Percentiles rank a stretch among this genome's conserved stretches.
These are phyloP conservation scores for Lepidurus arcticus DNA, from an alignment of 1,140 invertebrate species.

Conservation along the genomic window DNA sequence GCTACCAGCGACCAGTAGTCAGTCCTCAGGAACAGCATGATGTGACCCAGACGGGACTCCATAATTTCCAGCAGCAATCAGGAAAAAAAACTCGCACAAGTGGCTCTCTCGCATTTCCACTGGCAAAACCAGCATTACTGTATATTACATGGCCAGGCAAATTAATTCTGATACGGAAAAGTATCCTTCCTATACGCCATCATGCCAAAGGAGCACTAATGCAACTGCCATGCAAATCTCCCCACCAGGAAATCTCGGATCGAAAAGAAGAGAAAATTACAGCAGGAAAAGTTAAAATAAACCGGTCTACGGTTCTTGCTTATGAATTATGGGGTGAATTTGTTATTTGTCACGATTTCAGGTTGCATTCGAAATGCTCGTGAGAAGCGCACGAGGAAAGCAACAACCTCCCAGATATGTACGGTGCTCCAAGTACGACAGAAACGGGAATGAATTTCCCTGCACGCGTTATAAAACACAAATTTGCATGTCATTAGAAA, in stretches of 20 bases:
- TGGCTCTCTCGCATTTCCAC: not conserved
- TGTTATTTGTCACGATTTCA: slow-evolving; percentile 17
- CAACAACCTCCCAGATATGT: not conserved
- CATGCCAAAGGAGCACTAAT: no score
- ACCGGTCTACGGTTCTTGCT: not conserved
- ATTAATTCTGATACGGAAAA: not conserved
- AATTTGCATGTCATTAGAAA: slow-evolving; percentile 14
- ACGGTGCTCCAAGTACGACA: no score
- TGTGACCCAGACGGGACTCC: not conserved
- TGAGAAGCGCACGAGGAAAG: slow-evolving; percentile 20
- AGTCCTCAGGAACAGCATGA: no score
- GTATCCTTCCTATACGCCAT: no score
- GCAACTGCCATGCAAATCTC: no score
- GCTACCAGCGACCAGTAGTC: no score
- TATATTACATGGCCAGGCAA: slow-evolving; percentile 15
- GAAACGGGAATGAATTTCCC: not conserved
- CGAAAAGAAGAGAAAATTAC: not conserved
- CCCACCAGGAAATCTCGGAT: no score
- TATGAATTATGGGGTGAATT: slow-evolving; percentile 6
- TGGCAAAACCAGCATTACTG: not conserved
- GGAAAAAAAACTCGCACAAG: not conserved
- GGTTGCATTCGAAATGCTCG: not conserved
- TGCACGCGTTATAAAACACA: slow-evolving; percentile 19
- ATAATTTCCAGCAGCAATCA: not conserved
- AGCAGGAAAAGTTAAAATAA: slow-evolving; percentile 14